Percentiles rank a stretch among this genome's conserved stretches.
These are phyloP conservation scores for Yponomeuta sedellus DNA, from an alignment of 2,888 invertebrate genomes.

Conservation along the genomic window DNA sequence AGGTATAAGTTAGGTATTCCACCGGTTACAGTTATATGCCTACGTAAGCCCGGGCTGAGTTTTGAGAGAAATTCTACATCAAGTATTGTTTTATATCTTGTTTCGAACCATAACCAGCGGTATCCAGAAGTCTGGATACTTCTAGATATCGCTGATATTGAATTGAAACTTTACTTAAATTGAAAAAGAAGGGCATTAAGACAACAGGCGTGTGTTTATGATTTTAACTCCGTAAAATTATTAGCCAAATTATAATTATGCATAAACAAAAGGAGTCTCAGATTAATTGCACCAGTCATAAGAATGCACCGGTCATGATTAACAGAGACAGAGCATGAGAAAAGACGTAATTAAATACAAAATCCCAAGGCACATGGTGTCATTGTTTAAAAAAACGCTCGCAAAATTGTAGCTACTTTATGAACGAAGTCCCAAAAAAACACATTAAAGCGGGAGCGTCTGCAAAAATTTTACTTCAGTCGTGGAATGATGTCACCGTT, in stretches of 20 bases:
- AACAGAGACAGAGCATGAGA: background rate
- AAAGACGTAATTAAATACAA: background rate
- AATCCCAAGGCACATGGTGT: background rate
- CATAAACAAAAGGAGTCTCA: constrained; percentile 18
- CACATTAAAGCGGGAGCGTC: background rate
- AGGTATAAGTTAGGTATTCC: too few species aligned
- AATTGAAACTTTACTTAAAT: too few species aligned
- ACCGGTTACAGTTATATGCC: too few species aligned
- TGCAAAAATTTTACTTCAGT: background rate
- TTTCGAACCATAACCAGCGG: too few species aligned
- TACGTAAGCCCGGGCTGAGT: too few species aligned
- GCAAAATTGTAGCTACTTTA: constrained; percentile 11
- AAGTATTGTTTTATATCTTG: too few species aligned
- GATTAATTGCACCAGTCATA: constrained; percentile 16
- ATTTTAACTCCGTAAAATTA: too few species aligned
- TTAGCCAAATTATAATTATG: background rate
- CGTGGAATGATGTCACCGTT: background rate
- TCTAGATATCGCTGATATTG: too few species aligned
- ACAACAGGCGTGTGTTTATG: too few species aligned
- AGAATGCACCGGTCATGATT: constrained; percentile 6
- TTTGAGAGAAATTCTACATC: too few species aligned
- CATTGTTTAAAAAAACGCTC: constrained; percentile 14
- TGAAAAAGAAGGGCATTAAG: too few species aligned
- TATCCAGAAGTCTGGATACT: too few species aligned
- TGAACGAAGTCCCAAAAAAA: constrained; percentile 1